These are phyloP conservation scores for Trachops cirrhosus DNA, from an alignment of 2,797 vertebrate species.

Conservation along the genomic window DNA sequence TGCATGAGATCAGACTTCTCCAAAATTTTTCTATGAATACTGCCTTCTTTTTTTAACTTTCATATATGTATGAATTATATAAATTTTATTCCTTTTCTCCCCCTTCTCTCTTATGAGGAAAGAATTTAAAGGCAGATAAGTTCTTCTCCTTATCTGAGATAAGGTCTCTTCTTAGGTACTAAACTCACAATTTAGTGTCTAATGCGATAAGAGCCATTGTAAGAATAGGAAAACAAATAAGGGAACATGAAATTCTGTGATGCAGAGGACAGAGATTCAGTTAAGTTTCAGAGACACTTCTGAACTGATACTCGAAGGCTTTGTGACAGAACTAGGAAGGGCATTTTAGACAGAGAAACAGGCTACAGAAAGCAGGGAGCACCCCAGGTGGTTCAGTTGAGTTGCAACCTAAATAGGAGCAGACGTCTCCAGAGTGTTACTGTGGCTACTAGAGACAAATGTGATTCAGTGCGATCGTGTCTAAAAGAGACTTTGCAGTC, in stretches of 20 bases:
- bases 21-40: not conserved
- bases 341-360: not conserved
- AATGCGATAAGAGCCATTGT: not conserved
- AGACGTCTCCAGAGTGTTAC: not conserved
- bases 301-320: not conserved
- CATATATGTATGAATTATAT: not conserved
- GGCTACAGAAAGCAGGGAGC: not conserved
- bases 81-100: not conserved
- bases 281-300: not conserved
- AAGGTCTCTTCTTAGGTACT: not conserved
- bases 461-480: not conserved
- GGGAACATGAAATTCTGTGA: not conserved
- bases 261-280: not conserved
- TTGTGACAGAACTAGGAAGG: not conserved
- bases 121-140: not conserved
- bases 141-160: not conserved
- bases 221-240: slow-evolving; percentile 45
- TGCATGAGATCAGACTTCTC: not conserved
- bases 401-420: not conserved
- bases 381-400: not conserved
- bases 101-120: not conserved
- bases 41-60: not conserved
- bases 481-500: not conserved
- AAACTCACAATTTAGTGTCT: not conserved
- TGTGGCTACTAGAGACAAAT: not conserved